Conservation (phyloP, 1,140 invertebrate species). For the Pectinophora gossypiella region DNA sequence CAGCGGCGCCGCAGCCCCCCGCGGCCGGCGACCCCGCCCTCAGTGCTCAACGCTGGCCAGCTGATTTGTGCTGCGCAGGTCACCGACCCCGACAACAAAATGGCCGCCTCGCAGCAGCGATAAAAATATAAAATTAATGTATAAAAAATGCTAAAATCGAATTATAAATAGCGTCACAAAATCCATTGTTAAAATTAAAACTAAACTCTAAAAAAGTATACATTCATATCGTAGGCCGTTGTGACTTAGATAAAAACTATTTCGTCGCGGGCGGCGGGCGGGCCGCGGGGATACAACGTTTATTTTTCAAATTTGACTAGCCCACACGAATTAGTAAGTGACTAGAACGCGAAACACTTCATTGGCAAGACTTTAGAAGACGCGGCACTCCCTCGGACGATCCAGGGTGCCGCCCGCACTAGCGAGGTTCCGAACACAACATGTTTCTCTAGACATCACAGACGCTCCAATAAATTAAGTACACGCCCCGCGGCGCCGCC, state of each 20-base stretch:
- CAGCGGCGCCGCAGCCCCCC: background rate
- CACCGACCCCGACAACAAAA: constrained; percentile 28
- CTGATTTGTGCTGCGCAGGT: too few relatives aligned
- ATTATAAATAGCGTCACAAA: constrained; percentile 46
- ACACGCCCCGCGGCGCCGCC: background rate
- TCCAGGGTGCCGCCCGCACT: too few relatives aligned
- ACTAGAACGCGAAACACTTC: constrained; percentile 67
- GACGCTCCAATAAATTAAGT: background rate
- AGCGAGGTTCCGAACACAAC: background rate
- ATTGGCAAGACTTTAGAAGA: constrained; percentile 58
- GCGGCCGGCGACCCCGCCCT: background rate
- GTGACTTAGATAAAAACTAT: constrained; percentile 56
- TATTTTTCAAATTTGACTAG: constrained; percentile 55
- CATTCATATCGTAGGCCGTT: constrained; percentile 58
- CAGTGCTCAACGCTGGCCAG: background rate
- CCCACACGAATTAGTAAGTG: constrained; percentile 67
- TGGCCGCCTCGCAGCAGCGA: constrained; percentile 33
- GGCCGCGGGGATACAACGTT: constrained; percentile 12
- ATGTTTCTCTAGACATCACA: background rate
- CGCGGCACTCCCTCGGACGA: too few relatives aligned
- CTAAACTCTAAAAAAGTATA: constrained; percentile 50
- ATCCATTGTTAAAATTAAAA: constrained; percentile 23
- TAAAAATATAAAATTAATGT: constrained; percentile 32
- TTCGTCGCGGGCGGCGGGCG: constrained; percentile 11
- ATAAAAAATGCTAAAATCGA: constrained; percentile 56